Evolutionary conservation across 92 coral and sea anemone genomes (phyloP), one percentile per base, ranked within the genome.

Genomic region (Phymanthus crucifer): DNA sequence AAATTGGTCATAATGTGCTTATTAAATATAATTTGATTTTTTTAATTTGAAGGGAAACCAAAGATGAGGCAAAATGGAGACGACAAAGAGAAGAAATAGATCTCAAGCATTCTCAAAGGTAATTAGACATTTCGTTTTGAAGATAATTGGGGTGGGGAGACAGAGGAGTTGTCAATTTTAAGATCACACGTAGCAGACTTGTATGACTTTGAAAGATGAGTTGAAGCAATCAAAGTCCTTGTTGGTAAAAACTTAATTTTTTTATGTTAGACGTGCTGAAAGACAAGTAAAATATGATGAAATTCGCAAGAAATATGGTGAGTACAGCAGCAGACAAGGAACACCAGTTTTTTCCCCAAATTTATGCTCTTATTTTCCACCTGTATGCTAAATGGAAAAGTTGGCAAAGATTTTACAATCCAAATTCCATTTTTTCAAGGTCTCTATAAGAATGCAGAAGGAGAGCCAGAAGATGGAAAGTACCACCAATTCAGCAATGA

Each of bases 221-320:
- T n/a, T n/a, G n/a, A n/a, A n/a, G n/a, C n/a, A n/a, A n/a, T 43
- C 13, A 10, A 10, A 8, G 1, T 43, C 48, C 48, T 10, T 43
- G 48, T 9, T 11, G 48, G 13, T 7, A 11, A 43, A 43, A 6
- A 43, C 10, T 5, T 38, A 2, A 11, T 31, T 68, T 19, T 11
- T 48, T 73, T 34, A 13, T 50, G 32, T 38, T 65, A 92, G 97
- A 77, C 91, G 94, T 33, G 94, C 87, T 52, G 94, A 92, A 68
- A 84, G 97, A 83, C 91, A 92, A 71, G 91, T 87, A 66, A 92
- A 92, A 56, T 85, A 92, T 77, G 94, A 92, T 87, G 97, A 90
- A 64, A 92, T 92, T 65, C 82, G 97, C 67, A 92, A 92, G 88
- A 92, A 92, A 83, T 92, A 92, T 83, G 97, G 97, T 90, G 61